Conservation (phyloP, 1,140 invertebrate genomes). For the Heterodera carotae region DNA sequence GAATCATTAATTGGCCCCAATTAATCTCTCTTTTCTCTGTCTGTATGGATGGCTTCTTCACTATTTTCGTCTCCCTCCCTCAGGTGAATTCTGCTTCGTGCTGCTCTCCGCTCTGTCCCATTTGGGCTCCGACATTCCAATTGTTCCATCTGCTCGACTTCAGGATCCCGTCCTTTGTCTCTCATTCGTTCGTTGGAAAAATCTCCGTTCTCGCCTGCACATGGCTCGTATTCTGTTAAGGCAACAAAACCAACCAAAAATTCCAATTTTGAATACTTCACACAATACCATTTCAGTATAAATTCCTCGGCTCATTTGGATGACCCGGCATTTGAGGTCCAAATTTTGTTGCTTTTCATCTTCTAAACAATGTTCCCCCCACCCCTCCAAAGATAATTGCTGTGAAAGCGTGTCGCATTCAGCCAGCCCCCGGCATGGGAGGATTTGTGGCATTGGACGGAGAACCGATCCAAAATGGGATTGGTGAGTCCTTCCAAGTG, state of each 20-base stretch:
- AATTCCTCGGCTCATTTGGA: slow-evolving; percentile 20
- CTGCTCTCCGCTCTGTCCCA: slow-evolving; percentile 51
- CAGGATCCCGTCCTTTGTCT: slow-evolving; percentile 54
- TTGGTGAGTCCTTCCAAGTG: background rate
- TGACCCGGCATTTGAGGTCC: slow-evolving; percentile 21
- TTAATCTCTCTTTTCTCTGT: too few species aligned
- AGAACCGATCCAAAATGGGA: slow-evolving; percentile 20
- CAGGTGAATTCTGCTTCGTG: slow-evolving; percentile 44
- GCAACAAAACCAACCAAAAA: background rate
- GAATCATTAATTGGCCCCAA: too few species aligned
- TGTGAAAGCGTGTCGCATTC: slow-evolving; percentile 57
- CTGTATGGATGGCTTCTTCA: background rate
- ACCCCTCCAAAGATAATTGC: slow-evolving; percentile 54
- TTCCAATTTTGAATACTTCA: too few species aligned
- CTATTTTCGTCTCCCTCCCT: background rate
- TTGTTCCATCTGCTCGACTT: slow-evolving; percentile 46
- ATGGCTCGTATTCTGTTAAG: slow-evolving; percentile 52
- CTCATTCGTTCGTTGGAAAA: slow-evolving; percentile 55
- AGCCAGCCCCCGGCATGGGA: slow-evolving; percentile 47
- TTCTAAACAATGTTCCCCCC: background rate
- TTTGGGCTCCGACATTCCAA: slow-evolving; percentile 53
- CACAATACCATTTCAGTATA: slow-evolving; percentile 6
- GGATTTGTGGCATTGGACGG: slow-evolving; percentile 58
- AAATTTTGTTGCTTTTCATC: background rate
- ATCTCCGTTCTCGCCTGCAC: slow-evolving; percentile 48